phyloP scores from a whole-genome alignment of 92 coral and sea anemone genomes.

The Paragorgia papillata region DNA sequence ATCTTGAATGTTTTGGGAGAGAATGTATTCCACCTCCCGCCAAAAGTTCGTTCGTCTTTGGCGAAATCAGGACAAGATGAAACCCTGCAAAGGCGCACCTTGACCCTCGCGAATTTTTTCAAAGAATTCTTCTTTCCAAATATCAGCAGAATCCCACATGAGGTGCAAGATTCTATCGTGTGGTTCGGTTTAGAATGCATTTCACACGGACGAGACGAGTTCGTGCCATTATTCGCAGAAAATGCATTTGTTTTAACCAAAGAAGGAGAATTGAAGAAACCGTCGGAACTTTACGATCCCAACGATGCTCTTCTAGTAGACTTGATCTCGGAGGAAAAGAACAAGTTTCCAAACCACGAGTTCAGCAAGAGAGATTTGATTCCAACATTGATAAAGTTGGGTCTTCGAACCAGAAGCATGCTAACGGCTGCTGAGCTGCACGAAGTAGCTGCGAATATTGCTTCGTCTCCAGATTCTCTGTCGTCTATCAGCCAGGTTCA shows the following conservation, averaged over 20 bases:
- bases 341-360: conserved; percentile 71
- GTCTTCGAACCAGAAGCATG: conserved; percentile 41
- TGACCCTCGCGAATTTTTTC: too few species aligned
- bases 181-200: conserved; percentile 55
- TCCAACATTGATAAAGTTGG: too few species aligned
- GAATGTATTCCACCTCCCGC: too few species aligned
- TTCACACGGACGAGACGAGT: too few species aligned
- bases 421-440: conserved; percentile 3
- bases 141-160: conserved; percentile 42
- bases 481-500: conserved; percentile 43
- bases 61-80: too few species aligned
- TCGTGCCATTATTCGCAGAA: too few species aligned
- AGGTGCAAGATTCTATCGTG: conserved; percentile 45
- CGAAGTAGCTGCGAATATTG: conserved; percentile 12
- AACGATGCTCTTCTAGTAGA: conserved; percentile 37
- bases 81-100: too few species aligned
- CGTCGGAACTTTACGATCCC: conserved; percentile 82
- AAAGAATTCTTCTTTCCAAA: too few species aligned
- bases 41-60: too few species aligned
- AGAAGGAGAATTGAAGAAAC: too few species aligned
- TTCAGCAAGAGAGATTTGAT: too few species aligned
- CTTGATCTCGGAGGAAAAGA: conserved; percentile 61
- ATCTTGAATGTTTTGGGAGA: conserved; percentile 51
- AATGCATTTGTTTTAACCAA: too few species aligned
- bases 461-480: not conserved